Conservation (phyloP, 2,797 vertebrate genomes). For the Glossophaga mutica region DNA sequence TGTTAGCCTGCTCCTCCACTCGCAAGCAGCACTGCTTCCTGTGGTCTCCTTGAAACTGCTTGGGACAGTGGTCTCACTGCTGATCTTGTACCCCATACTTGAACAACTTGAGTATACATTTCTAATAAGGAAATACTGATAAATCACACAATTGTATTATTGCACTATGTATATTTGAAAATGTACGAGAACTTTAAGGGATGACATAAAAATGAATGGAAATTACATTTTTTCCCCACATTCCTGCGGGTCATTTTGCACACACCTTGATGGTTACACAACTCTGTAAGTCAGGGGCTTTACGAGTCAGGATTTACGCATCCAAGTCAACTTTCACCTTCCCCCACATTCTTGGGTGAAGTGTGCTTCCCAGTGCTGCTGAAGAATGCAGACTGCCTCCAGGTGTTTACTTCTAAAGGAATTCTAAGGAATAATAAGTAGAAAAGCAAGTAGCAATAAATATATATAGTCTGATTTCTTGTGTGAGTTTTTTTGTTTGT, state of each 20-base stretch:
- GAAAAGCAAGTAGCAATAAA: background rate
- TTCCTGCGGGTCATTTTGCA: background rate
- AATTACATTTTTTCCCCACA: background rate
- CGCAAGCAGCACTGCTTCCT: background rate
- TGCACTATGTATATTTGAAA: background rate
- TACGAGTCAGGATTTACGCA: background rate
- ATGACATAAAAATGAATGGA: background rate
- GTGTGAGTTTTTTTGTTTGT: slow-evolving; percentile 24
- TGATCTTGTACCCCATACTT: background rate
- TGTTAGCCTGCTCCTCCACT: background rate
- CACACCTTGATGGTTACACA: background rate
- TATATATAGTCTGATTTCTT: background rate
- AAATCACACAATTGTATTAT: background rate
- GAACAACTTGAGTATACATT: background rate
- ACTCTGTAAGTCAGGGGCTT: background rate
- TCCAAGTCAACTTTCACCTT: background rate
- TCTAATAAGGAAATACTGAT: background rate
- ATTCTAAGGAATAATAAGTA: background rate
- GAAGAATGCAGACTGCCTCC: background rate
- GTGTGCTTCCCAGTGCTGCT: background rate
- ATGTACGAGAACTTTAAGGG: background rate
- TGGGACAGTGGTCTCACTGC: background rate
- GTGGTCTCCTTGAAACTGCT: background rate
- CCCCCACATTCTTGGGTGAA: background rate
- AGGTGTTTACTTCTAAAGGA: background rate